phyloP scores from a whole-genome alignment of 1,140 invertebrate genomes.

The Ceratosolen solmsi region DNA sequence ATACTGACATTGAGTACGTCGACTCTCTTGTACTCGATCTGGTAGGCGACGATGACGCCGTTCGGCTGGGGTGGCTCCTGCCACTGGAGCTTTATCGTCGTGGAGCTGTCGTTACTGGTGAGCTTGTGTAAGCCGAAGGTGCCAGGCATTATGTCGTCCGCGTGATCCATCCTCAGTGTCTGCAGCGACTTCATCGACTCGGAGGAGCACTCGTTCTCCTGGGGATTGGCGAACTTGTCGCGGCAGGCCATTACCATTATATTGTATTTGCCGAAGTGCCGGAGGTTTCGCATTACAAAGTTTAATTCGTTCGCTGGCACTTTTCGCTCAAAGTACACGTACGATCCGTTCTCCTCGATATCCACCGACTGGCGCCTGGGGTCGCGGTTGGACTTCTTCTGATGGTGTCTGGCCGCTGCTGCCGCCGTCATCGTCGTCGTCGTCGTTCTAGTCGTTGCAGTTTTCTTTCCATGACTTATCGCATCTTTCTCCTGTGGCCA shows the following conservation, averaged over 20 bases:
- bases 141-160: conserved; percentile 75
- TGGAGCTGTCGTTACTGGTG: conserved; percentile 64
- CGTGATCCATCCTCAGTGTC: conserved; percentile 69
- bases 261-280: conserved; percentile 83
- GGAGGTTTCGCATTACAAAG: conserved; percentile 77
- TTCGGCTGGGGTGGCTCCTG: conserved; percentile 87
- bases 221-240: conserved; percentile 70
- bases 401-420: too few relatives aligned
- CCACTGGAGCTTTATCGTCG: conserved; percentile 81
- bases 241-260: conserved; percentile 84
- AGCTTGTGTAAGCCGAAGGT: conserved; percentile 68
- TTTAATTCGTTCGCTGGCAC: conserved; percentile 62
- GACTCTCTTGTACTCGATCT: conserved; percentile 81
- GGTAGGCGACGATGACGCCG: conserved; percentile 87
- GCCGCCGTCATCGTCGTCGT: too few relatives aligned
- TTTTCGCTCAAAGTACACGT: conserved; percentile 57
- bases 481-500: conserved; percentile 25
- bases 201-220: conserved; percentile 65
- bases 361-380: not conserved
- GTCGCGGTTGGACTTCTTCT: not conserved
- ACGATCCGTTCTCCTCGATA: conserved; percentile 54
- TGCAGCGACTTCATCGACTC: conserved; percentile 71
- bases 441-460: too few relatives aligned
- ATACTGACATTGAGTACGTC: conserved; percentile 77
- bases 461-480: conserved; percentile 22